Evolutionary conservation across 30 jellyfish, hydroid and myxozoan genomes (phyloP), one percentile per base, ranked within the genome.

Genomic region (Hydractinia echinata): DNA sequence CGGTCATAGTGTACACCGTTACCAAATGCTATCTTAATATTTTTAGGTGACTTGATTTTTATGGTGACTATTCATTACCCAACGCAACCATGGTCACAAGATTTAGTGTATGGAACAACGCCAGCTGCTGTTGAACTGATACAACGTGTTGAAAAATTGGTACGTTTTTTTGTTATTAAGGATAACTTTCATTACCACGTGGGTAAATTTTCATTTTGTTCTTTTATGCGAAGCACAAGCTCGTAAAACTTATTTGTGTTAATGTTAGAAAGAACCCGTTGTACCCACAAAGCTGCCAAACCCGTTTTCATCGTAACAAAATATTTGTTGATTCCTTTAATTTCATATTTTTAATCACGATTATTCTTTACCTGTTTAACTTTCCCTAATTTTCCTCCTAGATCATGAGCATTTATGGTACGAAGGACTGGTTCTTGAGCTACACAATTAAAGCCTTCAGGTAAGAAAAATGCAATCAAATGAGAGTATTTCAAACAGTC

Each of bases 11-110:
- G 49, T 2, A 14, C 50, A 18, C 14, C 2, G 20, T 20, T 58
- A 13, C 69, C 69, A 58, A 58, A 11, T 58, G 15, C 69, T 16
- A 58, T 58, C 19, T 16, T 16, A 1, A 13, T 0, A 58, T 64
- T 58, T 58, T 14, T 70, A 91, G 98, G 96, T 54, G 96, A 86
- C 53, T 81, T 91, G 15, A 83, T 87, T 48, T 86, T 87, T 79
- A 88, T 91, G 94, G 86, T 87, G 15, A 91, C 98, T 48, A 76
- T 91, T 49, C 98, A 91, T 76, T 91, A 91, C 74, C 98, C 98
- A 64, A 87, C 96, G 2, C 94, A 91, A 61, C 92, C 96, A 5
- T 91, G 98, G 98, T 72, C 89, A 2, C 68, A 88, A 14, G 96
- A 91, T 54, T 83, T 86, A n/a, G 90, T 84, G 7, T 79, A 77